These are phyloP conservation scores for Oostethus manadensis DNA, from an alignment of 2,113 vertebrate genomes.

Conservation along the genomic window DNA sequence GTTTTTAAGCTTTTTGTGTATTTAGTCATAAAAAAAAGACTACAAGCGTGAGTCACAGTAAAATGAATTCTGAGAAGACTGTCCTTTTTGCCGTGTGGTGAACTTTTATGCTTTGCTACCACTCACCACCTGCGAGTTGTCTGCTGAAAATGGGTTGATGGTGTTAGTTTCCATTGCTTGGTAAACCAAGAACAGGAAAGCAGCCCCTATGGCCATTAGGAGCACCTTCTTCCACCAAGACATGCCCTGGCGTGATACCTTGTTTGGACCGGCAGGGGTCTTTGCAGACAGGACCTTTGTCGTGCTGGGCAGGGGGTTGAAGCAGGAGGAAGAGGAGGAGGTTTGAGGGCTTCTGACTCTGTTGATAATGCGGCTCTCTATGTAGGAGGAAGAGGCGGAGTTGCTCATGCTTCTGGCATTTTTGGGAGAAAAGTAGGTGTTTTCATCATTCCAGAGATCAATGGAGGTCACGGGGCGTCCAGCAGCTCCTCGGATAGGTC, in stretches of 20 bases:
- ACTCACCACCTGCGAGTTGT: background rate
- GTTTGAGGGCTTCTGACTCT: constrained; percentile 30
- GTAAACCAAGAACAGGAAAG: constrained; percentile 85
- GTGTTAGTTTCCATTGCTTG: constrained; percentile 93
- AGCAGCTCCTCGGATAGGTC: constrained; percentile 88
- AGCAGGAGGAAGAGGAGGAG: background rate
- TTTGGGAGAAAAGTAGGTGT: constrained; percentile 44
- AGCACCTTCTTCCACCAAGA: constrained; percentile 87
- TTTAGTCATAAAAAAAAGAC: constrained; percentile 15
- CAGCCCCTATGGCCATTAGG: constrained; percentile 72
- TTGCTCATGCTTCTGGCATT: constrained; percentile 46
- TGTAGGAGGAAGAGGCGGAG: constrained; percentile 42
- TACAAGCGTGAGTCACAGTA: constrained; percentile 28
- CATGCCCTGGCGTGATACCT: constrained; percentile 47
- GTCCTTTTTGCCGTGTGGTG: background rate
- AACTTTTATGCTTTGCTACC: constrained; percentile 14
- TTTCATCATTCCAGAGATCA: constrained; percentile 77
- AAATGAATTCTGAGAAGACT: background rate
- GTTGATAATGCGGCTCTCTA: constrained; percentile 44
- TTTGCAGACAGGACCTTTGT: constrained; percentile 21
- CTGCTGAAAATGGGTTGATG: constrained; percentile 71
- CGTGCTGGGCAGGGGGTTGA: background rate
- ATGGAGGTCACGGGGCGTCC: constrained; percentile 75
- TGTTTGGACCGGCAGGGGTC: constrained; percentile 29
- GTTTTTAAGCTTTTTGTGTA: constrained; percentile 11